Evolutionary conservation across 1,140 invertebrate species (phyloP).

Genomic region (Nasonia vitripennis): DNA sequence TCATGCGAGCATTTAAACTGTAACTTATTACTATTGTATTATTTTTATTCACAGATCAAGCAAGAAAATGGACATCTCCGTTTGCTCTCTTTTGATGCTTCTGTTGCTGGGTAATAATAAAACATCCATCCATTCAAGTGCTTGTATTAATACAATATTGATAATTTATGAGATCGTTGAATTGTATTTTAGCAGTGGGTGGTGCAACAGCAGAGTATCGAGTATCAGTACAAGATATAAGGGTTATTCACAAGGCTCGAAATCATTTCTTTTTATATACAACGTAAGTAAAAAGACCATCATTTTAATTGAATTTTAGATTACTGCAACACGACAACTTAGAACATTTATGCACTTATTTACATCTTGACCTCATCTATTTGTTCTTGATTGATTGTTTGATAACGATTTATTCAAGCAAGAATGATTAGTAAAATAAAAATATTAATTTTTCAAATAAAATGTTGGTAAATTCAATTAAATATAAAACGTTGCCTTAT

Average conservation of each 20-base stretch:
- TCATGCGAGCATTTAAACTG: neutral
- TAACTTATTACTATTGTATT: neutral
- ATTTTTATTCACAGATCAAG: constrained; percentile 4
- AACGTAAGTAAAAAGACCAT: constrained; percentile 60
- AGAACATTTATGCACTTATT: constrained; percentile 48
- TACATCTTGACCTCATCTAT: neutral
- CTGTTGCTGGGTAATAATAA: constrained; percentile 41
- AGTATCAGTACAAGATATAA: constrained; percentile 70
- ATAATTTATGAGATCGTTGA: constrained; percentile 12
- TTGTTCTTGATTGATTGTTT: no score
- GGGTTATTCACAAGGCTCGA: constrained; percentile 63
- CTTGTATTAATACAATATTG: neutral
- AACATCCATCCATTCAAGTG: constrained; percentile 26
- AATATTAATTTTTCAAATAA: no score
- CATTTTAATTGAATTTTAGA: constrained; percentile 50
- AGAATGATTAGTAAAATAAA: no score
- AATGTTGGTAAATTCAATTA: no score
- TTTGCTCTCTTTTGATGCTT: constrained; percentile 2
- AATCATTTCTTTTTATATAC: constrained; percentile 65
- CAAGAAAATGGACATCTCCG: neutral
- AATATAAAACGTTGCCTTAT: no score
- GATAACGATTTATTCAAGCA: no score
- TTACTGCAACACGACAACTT: constrained; percentile 54
- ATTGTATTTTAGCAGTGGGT: constrained; percentile 55
- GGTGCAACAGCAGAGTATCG: constrained; percentile 54